Evolutionary conservation across 2,113 vertebrate species (phyloP).

Genomic region (Lepisosteus osseus): DNA sequence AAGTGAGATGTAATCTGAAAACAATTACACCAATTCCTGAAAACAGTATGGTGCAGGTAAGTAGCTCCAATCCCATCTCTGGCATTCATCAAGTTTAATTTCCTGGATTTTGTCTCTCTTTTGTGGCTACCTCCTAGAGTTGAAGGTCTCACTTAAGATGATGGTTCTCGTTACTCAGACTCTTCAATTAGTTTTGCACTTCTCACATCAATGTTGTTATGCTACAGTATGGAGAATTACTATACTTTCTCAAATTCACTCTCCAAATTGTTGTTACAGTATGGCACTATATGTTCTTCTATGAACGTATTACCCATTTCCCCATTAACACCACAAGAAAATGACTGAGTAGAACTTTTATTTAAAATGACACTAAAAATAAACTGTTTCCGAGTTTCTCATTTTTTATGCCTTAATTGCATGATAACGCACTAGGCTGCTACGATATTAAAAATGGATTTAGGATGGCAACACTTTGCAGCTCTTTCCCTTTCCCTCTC

Average conservation of each 20-base stretch:
- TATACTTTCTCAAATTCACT: background rate
- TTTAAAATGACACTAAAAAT: no score
- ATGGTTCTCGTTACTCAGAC: slow-evolving; percentile 32
- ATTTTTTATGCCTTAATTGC: no score
- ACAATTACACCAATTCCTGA: slow-evolving; percentile 68
- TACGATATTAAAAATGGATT: no score
- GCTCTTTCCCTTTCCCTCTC: no score
- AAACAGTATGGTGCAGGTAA: slow-evolving; percentile 70
- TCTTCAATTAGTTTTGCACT: slow-evolving; percentile 12
- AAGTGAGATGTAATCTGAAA: slow-evolving; percentile 71
- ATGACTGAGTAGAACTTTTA: background rate
- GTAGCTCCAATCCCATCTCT: slow-evolving; percentile 41
- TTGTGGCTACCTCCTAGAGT: slow-evolving; percentile 47
- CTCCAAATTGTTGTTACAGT: background rate
- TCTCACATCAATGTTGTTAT: slow-evolving; percentile 16
- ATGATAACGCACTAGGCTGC: no score
- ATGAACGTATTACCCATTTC: no score
- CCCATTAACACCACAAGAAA: no score
- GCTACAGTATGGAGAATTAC: slow-evolving; percentile 11
- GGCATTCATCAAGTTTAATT: slow-evolving; percentile 60
- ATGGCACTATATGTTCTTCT: no score
- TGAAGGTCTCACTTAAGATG: slow-evolving; percentile 38
- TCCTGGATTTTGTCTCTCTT: slow-evolving; percentile 22
- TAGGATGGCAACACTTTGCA: no score
- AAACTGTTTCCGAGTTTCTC: no score